A percentile compares a stretch with the other conserved stretches of the same genome.
phyloP scores from a whole-genome alignment of 2,797 vertebrate species.

The Dermochelys coriacea region DNA sequence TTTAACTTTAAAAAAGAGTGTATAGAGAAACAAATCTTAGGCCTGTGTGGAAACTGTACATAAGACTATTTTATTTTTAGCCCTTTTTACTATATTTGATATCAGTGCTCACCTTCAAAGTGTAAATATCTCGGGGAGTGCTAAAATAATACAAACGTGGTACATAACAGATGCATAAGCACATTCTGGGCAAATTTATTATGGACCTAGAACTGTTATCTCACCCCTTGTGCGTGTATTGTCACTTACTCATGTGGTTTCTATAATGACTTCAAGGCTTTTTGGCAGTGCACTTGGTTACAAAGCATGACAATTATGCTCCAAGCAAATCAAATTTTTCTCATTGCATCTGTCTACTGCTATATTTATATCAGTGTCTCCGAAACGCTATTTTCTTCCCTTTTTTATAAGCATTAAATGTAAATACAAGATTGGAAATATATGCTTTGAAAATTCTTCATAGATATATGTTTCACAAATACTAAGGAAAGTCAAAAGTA shows the following conservation, averaged over 20 bases:
- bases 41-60: neutral
- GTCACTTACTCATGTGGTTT: constrained; percentile 18
- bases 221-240: constrained; percentile 15
- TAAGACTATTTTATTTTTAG: neutral
- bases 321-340: neutral
- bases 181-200: constrained; percentile 31
- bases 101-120: neutral
- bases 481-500: neutral
- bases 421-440: neutral
- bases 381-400: neutral
- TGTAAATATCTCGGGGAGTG: constrained; percentile 32
- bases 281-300: neutral
- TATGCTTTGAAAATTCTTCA: neutral
- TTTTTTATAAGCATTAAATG: neutral
- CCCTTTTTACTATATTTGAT: constrained; percentile 31
- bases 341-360: neutral
- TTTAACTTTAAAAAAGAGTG: neutral
- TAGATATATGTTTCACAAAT: neutral
- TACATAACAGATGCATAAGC: constrained; percentile 29
- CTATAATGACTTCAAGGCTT: constrained; percentile 15
- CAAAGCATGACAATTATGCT: neutral
- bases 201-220: constrained; percentile 4
- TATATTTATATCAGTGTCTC: neutral
- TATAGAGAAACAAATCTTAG: neutral
- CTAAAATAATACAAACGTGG: neutral